Base-by-base conservation (phyloP, 2,797 vertebrate genomes). In the Enteromius viviparus region DNA sequence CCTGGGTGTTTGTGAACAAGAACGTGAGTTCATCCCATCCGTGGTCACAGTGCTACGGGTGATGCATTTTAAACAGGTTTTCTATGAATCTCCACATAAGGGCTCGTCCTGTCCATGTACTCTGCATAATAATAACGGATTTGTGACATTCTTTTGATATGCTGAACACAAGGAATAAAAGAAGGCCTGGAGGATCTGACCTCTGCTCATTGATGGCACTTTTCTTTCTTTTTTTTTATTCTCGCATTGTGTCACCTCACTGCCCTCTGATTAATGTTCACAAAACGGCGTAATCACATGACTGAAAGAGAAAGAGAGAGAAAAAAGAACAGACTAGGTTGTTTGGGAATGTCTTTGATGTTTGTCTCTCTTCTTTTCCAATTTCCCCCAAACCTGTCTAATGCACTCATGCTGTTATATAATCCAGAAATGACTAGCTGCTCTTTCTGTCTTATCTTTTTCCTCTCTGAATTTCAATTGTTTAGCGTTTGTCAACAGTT, bases 91-190 rank as follows among this genome's bases (percentile, higher is more conserved):
- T 71, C 42, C 32, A 70, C 55, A 49, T 14, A 70, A 75, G 53
- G 65, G 26, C 49, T 69, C 15, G 34, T 40, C 80, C 47, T 55
- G 58, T 79, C 32, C 77, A 62, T 71, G 66, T 65, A 53, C 66
- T 84, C 76, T 74, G 72, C 80, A 76, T 82, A 68, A 80, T 84
- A 87, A 77, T 76, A 68, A 72, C 6, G 53, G 62, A 74, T 88
- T 88, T 70, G 81, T 78, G 34, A 68, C 75, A 60, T 47, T 77
- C 77, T 72, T 87, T 85, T 85, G 83, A 78, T 80, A 80, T 85
- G 78, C 71, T 82, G 83, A 86, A 80, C 77, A 85, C 66, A 76
- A 74, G 75, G 71, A 51, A 78, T 77, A 85, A 82, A 76, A 82
- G 80, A 78, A 60, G 66, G 51, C 53, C 29, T 75, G 80, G 76